A percentile compares a stretch with the other conserved stretches of the same genome.
Conservation (phyloP, 2,113 vertebrate genomes). For the Nyctibius bracteatus region DNA sequence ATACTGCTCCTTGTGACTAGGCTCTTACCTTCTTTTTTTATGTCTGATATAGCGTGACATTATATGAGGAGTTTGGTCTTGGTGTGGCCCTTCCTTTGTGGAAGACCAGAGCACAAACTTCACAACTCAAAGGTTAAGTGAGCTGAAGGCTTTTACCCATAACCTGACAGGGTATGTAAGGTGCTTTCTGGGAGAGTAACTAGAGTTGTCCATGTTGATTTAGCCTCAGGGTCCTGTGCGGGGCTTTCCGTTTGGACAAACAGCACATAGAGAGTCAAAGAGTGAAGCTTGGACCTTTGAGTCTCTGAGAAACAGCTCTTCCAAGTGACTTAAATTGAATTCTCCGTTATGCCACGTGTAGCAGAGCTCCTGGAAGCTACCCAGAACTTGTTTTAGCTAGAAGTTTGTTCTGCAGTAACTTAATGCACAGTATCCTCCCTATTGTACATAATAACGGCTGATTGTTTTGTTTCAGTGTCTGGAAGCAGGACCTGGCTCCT, state of each 20-base stretch:
- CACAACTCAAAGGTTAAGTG: neutral
- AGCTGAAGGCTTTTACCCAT: neutral
- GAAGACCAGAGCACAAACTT: neutral
- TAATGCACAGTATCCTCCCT: neutral
- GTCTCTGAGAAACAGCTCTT: neutral
- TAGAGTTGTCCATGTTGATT: neutral
- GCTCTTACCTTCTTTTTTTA: neutral
- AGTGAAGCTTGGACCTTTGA: neutral
- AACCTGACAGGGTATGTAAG: neutral
- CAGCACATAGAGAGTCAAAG: neutral
- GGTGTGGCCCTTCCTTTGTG: neutral
- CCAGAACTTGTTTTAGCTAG: neutral
- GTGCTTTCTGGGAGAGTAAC: neutral
- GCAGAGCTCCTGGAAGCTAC: neutral
- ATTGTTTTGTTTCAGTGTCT: slow-evolving; percentile 75
- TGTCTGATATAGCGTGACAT: neutral
- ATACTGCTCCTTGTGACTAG: neutral
- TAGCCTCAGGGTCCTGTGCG: neutral
- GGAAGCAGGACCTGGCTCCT: slow-evolving; percentile 82
- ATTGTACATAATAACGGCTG: neutral
- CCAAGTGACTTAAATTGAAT: neutral
- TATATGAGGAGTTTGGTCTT: neutral
- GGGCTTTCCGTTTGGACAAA: neutral
- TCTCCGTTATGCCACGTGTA: fast-evolving
- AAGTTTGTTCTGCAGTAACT: neutral